These are phyloP conservation scores for human DNA, from an alignment of 2,113 vertebrate species.

Conservation along the genomic window DNA sequence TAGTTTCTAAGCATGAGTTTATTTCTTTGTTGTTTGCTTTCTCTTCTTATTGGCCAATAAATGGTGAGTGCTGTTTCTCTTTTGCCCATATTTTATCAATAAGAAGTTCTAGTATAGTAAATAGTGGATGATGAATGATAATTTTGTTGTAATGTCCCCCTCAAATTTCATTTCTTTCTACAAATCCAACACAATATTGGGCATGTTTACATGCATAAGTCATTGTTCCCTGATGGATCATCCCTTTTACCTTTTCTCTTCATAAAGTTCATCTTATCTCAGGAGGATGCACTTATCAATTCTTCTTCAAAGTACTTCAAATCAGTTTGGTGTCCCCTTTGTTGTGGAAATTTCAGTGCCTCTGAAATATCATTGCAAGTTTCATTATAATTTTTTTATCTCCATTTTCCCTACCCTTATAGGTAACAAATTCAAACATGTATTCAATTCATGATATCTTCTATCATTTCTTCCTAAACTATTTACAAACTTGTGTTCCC, in stretches of 20 bases:
- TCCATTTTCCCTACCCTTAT: neutral
- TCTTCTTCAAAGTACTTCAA: neutral
- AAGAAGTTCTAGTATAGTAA: neutral
- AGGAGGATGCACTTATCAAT: neutral
- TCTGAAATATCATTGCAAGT: neutral
- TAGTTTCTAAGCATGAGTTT: neutral
- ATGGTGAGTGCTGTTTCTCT: neutral
- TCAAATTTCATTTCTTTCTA: neutral
- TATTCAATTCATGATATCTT: neutral
- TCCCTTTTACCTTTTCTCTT: neutral
- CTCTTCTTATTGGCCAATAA: neutral
- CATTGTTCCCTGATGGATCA: neutral
- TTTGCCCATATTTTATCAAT: neutral
- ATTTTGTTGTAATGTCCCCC: neutral
- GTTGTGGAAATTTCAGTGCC: neutral
- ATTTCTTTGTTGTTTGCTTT: neutral
- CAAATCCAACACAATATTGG: neutral
- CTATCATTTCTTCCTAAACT: neutral
- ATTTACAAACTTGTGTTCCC: neutral
- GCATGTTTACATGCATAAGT: neutral
- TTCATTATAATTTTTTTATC: neutral
- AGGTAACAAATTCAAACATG: neutral
- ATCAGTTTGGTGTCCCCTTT: neutral
- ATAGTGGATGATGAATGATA: neutral
- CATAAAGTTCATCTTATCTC: neutral